These are phyloP conservation scores for Grallaria varia DNA, from an alignment of 2,113 vertebrate genomes.

Conservation along the genomic window DNA sequence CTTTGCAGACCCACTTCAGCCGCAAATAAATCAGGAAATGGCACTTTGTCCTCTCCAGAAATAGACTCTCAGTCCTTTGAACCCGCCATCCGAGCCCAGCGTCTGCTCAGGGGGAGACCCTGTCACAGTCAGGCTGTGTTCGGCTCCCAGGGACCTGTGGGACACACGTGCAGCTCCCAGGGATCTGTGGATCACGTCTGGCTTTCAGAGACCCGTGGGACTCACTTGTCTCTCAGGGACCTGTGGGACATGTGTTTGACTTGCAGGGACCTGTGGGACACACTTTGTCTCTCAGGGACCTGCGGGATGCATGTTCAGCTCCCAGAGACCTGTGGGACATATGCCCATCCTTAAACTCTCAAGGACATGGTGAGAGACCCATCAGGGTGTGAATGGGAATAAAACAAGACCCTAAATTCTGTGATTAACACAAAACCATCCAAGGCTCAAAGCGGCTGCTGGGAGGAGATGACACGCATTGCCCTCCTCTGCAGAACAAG, in stretches of 20 bases:
- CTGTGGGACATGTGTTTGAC: background rate
- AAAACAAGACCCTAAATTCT: background rate
- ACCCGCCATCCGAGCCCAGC: fast-evolving
- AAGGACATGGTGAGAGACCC: background rate
- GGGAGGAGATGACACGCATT: background rate
- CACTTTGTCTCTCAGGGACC: too few species aligned
- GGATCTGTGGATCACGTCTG: background rate
- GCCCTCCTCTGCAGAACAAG: background rate
- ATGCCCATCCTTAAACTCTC: background rate
- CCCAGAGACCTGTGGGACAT: background rate
- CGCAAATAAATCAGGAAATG: background rate
- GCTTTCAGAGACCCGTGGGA: background rate
- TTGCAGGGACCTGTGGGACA: background rate
- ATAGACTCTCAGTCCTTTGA: background rate
- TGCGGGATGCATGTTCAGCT: background rate
- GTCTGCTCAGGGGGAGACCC: background rate
- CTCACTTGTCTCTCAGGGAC: background rate
- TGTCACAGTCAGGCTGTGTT: background rate
- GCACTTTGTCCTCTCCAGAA: background rate
- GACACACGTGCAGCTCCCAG: background rate
- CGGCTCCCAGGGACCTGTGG: background rate
- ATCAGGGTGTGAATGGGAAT: background rate
- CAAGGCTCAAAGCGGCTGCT: background rate
- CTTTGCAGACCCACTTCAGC: background rate
- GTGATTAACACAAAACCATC: background rate